phyloP scores from a whole-genome alignment of 2,797 vertebrate genomes.

The Diceros bicornis region DNA sequence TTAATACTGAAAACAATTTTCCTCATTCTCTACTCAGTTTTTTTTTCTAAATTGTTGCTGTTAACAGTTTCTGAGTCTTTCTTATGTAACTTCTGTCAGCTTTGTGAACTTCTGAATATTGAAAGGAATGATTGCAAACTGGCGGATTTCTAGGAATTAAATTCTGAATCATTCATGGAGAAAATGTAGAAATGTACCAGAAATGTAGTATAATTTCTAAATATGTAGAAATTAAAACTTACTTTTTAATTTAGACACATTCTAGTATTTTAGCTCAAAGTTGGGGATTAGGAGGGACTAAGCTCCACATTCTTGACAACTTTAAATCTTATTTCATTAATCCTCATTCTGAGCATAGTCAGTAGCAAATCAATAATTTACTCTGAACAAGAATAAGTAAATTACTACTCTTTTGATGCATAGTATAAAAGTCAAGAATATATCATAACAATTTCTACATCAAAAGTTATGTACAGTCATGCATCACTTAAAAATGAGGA shows the following conservation, averaged over 20 bases:
- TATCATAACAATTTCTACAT: neutral
- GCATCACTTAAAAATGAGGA: too few species aligned
- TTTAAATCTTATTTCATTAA: slow-evolving; percentile 24
- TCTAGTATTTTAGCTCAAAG: neutral
- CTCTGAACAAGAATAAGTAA: slow-evolving; percentile 52
- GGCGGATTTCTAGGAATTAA: slow-evolving; percentile 2
- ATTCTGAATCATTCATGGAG: slow-evolving; percentile 4
- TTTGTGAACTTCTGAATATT: slow-evolving; percentile 23
- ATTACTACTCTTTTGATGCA: slow-evolving; percentile 33
- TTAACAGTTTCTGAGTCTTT: slow-evolving; percentile 8
- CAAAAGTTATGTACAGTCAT: neutral
- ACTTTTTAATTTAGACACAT: neutral
- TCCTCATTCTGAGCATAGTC: neutral
- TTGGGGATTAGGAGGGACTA: neutral
- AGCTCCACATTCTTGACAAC: slow-evolving; percentile 12
- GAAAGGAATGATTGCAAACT: neutral
- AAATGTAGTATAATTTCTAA: neutral
- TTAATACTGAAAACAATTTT: slow-evolving; percentile 28
- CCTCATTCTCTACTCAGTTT: neutral
- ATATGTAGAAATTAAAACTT: neutral
- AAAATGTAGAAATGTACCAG: neutral
- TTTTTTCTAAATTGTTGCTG: slow-evolving; percentile 51
- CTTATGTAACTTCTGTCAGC: slow-evolving; percentile 3
- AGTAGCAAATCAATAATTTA: slow-evolving; percentile 63
- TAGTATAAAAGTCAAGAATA: slow-evolving; percentile 52